Percentiles rank a stretch among this genome's conserved stretches.
phyloP scores from a whole-genome alignment of 2,797 vertebrate species.

The Coluber constrictor region DNA sequence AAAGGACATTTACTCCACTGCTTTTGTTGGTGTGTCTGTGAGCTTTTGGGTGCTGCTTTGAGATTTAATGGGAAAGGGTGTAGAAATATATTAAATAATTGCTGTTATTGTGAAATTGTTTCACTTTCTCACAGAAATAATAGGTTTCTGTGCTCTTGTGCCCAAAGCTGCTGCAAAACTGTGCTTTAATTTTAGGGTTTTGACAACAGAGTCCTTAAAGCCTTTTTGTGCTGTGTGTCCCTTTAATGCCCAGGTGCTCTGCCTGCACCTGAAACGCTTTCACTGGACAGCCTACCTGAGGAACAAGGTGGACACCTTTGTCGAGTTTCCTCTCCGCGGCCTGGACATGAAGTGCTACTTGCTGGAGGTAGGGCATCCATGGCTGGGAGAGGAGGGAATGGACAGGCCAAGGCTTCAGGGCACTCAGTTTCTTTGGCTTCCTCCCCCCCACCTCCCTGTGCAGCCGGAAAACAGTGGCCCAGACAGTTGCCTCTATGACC shows the following conservation, averaged over 20 bases:
- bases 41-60: not conserved
- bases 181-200: not conserved
- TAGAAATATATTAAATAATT: not conserved
- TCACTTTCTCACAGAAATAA: not conserved
- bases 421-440: not conserved
- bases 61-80: not conserved
- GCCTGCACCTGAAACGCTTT: slow-evolving; percentile 96
- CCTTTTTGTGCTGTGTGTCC: not conserved
- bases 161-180: no score
- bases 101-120: not conserved
- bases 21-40: not conserved
- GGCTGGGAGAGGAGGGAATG: rapidly evolving
- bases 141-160: not conserved
- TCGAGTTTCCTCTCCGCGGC: slow-evolving; percentile 90
- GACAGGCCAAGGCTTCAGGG: not conserved
- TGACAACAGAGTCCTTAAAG: not conserved
- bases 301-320: slow-evolving; percentile 96
- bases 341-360: slow-evolving; percentile 95
- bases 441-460: not conserved
- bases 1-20: not conserved
- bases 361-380: slow-evolving; percentile 79
- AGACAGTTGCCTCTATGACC: slow-evolving; percentile 89
- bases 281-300: slow-evolving; percentile 98
- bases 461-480: slow-evolving; percentile 89
- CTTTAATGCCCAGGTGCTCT: slow-evolving; percentile 81